Base-by-base conservation (phyloP, 2,888 invertebrate species). In the Drosophila hamatofila region DNA sequence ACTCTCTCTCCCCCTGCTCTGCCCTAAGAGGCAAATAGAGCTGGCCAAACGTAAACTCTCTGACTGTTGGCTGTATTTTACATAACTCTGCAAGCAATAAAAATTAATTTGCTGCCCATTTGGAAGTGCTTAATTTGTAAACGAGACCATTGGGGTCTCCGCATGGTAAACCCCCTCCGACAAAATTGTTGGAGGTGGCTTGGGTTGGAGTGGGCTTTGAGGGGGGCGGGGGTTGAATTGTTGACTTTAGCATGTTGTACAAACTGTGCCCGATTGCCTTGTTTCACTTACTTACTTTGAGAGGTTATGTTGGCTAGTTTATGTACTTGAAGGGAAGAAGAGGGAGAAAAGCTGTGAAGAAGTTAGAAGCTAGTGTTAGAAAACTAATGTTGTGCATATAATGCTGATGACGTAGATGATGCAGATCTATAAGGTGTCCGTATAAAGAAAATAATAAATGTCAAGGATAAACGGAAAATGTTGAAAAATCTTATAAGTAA, bases 41-140 rank as follows among this genome's bases (percentile, higher is more conserved):
- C 52, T 37, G 42, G 14, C 27, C 48, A 48, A 61, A 49, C 41
- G 56, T 18, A 30, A 72, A 66, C 35, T 68, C 48, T 41, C 42
- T n/a, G 21, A 75, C 59, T 75, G 61, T 72, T 76, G 55, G 63
- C 63, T 70, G 72, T 81, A 85, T 86, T 90, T 87, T 90, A 88
- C 87, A 90, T 88, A 87, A 86, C 81, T 88, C 89, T 78, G 78
- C 63, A 67, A 59, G 84, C 90, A 90, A 88, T 88, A 88, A 90
- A 88, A 88, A 87, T 88, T 88, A 85, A 88, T 89, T 87, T 90
- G 84, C 84, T 82, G 84, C 81, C 89, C 82, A 82, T 86, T 90
- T 90, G 84, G 77, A 90, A 88, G 89, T 89, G 78, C 90, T 90
- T 90, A 86, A 90, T 90, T 88, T 86, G 87, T 78, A 84, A 88